Conservation (phyloP, 2,113 vertebrate genomes). For the Lophotis ruficrista region DNA sequence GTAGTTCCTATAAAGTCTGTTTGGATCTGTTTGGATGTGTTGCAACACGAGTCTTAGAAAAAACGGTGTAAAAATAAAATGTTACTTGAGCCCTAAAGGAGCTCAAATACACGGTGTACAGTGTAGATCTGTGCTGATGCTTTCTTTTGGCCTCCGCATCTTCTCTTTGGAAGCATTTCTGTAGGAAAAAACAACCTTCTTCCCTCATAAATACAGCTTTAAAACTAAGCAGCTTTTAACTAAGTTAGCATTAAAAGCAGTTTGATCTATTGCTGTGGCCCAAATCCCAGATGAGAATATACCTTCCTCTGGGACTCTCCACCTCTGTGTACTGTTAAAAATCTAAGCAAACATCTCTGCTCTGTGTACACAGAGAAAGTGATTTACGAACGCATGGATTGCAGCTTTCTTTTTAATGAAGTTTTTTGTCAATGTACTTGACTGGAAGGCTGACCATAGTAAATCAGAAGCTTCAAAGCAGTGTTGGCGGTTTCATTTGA, state of each 20-base stretch:
- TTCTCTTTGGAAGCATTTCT: neutral
- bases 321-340: neutral
- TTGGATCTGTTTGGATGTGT: too few relatives aligned
- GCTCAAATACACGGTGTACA: neutral
- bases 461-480: neutral
- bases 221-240: neutral
- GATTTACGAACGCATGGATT: neutral
- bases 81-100: neutral
- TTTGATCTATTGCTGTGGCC: neutral
- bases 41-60: neutral
- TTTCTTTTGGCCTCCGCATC: fast-evolving
- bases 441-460: neutral
- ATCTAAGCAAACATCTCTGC: neutral
- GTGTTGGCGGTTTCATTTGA: neutral
- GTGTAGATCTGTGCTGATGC: neutral
- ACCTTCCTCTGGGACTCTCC: neutral
- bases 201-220: neutral
- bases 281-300: neutral
- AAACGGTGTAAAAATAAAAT: neutral
- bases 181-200: neutral
- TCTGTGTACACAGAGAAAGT: neutral
- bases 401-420: constrained; percentile 24
- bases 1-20: neutral
- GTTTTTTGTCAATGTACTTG: neutral
- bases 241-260: neutral